phyloP scores from a whole-genome alignment of 2,888 invertebrate species.

The Ichneumoninae sp. region DNA sequence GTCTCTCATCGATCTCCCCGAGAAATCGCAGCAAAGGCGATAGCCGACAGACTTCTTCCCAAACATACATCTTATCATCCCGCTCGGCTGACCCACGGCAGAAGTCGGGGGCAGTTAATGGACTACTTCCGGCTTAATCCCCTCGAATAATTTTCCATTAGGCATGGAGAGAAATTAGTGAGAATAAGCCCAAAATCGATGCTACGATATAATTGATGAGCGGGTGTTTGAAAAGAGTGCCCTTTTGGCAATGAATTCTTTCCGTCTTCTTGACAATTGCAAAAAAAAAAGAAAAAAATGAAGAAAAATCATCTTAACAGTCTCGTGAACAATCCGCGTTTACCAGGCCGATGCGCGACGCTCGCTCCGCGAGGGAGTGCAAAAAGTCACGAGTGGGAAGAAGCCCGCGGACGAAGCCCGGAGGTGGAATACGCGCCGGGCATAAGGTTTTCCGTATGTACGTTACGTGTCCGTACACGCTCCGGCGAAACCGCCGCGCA shows the following conservation, averaged over 20 bases:
- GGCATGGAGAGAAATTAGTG: too few species aligned
- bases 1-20: not conserved
- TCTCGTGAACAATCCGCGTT: constrained; percentile 32
- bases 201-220: not conserved
- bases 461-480: not conserved
- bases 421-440: constrained; percentile 28
- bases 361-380: constrained; percentile 6
- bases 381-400: constrained; percentile 40
- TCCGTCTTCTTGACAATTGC: not conserved
- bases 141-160: not conserved
- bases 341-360: constrained; percentile 13
- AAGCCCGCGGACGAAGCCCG: constrained; percentile 38
- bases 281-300: not conserved
- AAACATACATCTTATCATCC: constrained; percentile 56
- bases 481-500: constrained; percentile 1
- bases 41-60: constrained; percentile 54
- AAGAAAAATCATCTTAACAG: not conserved
- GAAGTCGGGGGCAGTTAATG: constrained; percentile 17
- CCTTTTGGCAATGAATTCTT: constrained; percentile 15
- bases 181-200: too few species aligned
- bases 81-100: constrained; percentile 17
- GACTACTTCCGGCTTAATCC: constrained; percentile 13
- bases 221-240: not conserved
- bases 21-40: constrained; percentile 9
- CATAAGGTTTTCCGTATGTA: constrained; percentile 15